Conservation (phyloP, 1,140 invertebrate species). For the Danaus melanippus region DNA sequence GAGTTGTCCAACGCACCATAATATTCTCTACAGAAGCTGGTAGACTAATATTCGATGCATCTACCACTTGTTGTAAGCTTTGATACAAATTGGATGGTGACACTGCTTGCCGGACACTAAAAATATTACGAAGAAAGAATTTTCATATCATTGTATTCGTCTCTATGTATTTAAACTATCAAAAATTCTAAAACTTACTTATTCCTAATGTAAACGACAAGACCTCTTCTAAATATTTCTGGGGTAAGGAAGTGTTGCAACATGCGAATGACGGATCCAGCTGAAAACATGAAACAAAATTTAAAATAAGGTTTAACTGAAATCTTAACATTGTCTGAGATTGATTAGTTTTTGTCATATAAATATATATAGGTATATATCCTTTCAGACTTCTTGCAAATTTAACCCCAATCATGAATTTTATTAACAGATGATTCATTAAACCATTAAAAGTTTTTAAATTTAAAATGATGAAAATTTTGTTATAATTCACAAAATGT, state of each 20-base stretch:
- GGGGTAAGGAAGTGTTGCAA: constrained; percentile 68
- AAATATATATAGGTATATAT: too few species aligned
- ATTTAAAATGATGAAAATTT: too few species aligned
- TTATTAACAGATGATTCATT: too few species aligned
- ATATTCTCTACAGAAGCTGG: constrained; percentile 45
- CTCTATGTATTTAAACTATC: too few species aligned
- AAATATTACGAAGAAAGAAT: constrained; percentile 5
- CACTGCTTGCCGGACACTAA: constrained; percentile 37
- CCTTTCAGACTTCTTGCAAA: too few species aligned
- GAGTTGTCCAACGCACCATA: constrained; percentile 79
- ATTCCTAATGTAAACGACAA: constrained; percentile 51
- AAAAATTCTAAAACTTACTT: constrained; percentile 46
- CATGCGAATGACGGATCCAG: constrained; percentile 74
- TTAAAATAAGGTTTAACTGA: too few species aligned
- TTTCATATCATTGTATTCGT: too few species aligned
- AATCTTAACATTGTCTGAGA: too few species aligned
- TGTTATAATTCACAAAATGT: too few species aligned
- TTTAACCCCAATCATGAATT: too few species aligned
- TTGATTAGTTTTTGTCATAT: too few species aligned
- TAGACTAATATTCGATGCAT: constrained; percentile 35
- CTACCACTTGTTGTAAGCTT: constrained; percentile 71
- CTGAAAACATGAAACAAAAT: constrained; percentile 41
- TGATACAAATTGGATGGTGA: constrained; percentile 45
- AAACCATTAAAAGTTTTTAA: too few species aligned
- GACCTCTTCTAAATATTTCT: constrained; percentile 56